These are phyloP conservation scores for Diachasma alloeum DNA, from an alignment of 1,140 invertebrate species.

Conservation along the genomic window DNA sequence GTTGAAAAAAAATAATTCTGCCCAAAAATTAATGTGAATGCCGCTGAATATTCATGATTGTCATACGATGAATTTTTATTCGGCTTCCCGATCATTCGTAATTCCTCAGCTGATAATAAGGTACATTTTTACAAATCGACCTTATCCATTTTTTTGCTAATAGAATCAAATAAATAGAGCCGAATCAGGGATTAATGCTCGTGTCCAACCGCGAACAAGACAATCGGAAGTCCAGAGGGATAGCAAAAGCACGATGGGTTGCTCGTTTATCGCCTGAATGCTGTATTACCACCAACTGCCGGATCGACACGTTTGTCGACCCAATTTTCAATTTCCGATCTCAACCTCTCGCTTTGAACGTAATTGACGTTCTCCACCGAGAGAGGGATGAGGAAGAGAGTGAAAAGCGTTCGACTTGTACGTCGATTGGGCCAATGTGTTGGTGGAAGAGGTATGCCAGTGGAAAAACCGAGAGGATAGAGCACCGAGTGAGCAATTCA, in stretches of 20 bases:
- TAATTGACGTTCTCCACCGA: background rate
- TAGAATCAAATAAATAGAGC: too few relatives aligned
- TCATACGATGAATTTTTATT: too few relatives aligned
- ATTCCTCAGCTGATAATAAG: too few relatives aligned
- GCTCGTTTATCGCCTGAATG: conserved; percentile 33
- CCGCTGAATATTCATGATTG: too few relatives aligned
- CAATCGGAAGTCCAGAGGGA: background rate
- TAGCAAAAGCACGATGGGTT: background rate
- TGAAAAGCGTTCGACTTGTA: background rate
- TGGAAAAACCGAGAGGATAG: background rate
- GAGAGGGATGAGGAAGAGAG: background rate
- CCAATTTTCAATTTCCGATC: conserved; percentile 35
- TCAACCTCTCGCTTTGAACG: background rate
- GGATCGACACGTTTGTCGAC: conserved; percentile 33
- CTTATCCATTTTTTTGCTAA: too few relatives aligned
- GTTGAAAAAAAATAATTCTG: too few relatives aligned
- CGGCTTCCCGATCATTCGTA: too few relatives aligned
- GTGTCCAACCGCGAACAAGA: background rate
- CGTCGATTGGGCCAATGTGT: background rate
- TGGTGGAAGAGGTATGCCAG: background rate
- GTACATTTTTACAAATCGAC: too few relatives aligned
- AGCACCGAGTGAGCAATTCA: background rate
- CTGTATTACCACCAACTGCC: conserved; percentile 31
- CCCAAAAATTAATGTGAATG: too few relatives aligned
- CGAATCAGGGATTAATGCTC: too few relatives aligned